Evolutionary conservation across 2,888 invertebrate species (phyloP), one percentile per base, ranked within the genome.

Genomic region (Lasius fuliginosus): DNA sequence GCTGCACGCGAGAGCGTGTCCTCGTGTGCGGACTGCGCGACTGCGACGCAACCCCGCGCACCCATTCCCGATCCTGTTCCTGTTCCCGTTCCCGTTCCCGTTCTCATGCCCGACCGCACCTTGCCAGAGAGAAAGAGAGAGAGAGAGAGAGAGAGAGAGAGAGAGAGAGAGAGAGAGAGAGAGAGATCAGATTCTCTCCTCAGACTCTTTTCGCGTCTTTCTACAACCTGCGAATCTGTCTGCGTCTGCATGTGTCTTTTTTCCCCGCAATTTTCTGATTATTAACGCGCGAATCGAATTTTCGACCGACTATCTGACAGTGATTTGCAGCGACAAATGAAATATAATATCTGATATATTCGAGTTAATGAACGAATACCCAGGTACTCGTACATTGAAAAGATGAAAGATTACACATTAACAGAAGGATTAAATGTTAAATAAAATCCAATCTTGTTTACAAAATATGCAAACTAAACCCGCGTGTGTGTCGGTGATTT

Each of bases 1-100:
- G 90, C 87, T 90, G 88, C 90, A 88, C 89, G 89, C 90, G 81
- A 69, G 89, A 90, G 81, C 68, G 83, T 90, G 90, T 89, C 88
- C 89, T 85, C 90, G 86, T 90, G 89, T 90, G 89, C 87, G 71
- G 79, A 79, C 69, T 69, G 90, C 85, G 85, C 86, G 67, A 85
- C 88, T 87, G 87, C 89, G 86, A 88, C 88, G 86, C 85, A 86
- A 67, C 85, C 67, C 83, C 85, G 62, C 65, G 76, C 62, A 49
- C 82, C 42, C 82, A 53, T 42, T 56, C 74, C 42, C 71, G 12
- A 74, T 62, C 71, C 53, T 67, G 42, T 62, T 64, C 79, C 56
- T 42, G 42, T 71, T 23, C 75, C 1, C 36, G 12, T 68, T 79
- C 71, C 42, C 76, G 18, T 60, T 58, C 11, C 33, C 27, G 11